Conservation (phyloP, 2,797 vertebrate genomes). For the Myripristis murdjan region DNA sequence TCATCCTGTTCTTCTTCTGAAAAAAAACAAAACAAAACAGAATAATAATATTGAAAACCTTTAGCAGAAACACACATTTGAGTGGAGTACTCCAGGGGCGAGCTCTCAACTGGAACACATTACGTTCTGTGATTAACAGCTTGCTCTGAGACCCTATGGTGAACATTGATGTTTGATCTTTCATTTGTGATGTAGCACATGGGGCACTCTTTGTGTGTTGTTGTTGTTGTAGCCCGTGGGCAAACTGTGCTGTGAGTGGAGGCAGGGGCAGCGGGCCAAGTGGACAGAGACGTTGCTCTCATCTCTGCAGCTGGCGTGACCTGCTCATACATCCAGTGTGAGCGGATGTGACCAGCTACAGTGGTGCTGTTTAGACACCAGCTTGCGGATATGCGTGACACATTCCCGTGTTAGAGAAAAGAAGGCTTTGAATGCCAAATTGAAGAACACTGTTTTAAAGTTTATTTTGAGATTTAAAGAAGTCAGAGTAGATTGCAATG, state of each 20-base stretch:
- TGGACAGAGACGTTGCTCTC: slow-evolving; percentile 74
- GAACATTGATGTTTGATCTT: slow-evolving; percentile 84
- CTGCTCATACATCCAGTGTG: slow-evolving; percentile 67
- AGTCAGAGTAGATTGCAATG: slow-evolving; percentile 1
- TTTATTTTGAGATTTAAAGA: slow-evolving; percentile 1
- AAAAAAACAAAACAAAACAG: slow-evolving; percentile 27
- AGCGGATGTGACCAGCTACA: slow-evolving; percentile 42
- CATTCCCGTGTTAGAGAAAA: slow-evolving; percentile 17
- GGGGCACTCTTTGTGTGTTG: slow-evolving; percentile 80
- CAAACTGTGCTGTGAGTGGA: slow-evolving; percentile 63
- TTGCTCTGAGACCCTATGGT: slow-evolving; percentile 71
- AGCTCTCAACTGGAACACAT: slow-evolving; percentile 78
- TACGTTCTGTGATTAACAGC: slow-evolving; percentile 82
- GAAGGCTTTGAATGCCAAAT: not conserved
- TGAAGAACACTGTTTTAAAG: slow-evolving; percentile 19
- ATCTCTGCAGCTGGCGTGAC: slow-evolving; percentile 74
- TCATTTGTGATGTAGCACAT: slow-evolving; percentile 83
- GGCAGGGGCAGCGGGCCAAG: slow-evolving; percentile 75
- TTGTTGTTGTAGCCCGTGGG: slow-evolving; percentile 81
- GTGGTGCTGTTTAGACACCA: slow-evolving; percentile 31
- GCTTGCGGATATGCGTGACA: slow-evolving; percentile 37
- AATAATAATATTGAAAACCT: slow-evolving; percentile 19
- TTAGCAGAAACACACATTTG: slow-evolving; percentile 70
- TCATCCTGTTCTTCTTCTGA: slow-evolving; percentile 36
- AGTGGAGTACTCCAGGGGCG: slow-evolving; percentile 66